Base-by-base conservation (phyloP, 2,888 invertebrate species). In the Leucophora obtusa region DNA sequence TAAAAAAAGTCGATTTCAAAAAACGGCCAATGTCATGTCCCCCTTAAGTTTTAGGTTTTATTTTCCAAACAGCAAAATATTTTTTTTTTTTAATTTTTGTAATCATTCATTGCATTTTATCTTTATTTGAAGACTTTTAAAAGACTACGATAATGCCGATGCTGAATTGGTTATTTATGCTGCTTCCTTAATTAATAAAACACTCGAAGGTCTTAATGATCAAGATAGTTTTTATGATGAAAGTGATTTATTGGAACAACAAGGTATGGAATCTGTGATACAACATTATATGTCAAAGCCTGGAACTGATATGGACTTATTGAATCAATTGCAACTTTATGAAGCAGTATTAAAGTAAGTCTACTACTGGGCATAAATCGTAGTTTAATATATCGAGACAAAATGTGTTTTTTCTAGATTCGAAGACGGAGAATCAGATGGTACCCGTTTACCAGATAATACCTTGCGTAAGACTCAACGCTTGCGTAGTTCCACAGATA, bases 141-240 rank as follows among this genome's bases (percentile, higher is more conserved):
- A 96, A 90, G 97, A 98, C 90, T 96, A 97, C 86, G 98, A 98
- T 85, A 96, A 97, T n/a, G 96, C 97, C 0, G 99, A 99, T 90
- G 96, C 97, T 3, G 99, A 99, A 91, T 93, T 99, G 21, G 92
- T 98, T 9, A 97, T 98, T 85, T 98, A 97, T 90, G 98, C 98
- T 18, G 98, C 97, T 87, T 98, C 98, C 17, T 93, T 99, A 73
- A 95, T 99, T 85, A 99, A 99, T 91, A 97, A 97, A 91, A 96
- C 97, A 60, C 91, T 98, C 47, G 97, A 96, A 87, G 97, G 97
- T 43, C 93, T 98, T 68, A 96, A 96, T 1, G 98, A 98, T 90
- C 96, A 97, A 91, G 98, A 99, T 89, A 95, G 96, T 21, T 99
- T 98, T 91, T 99, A 98, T 88, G 98, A 99, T 90, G 97, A 99